Evolutionary conservation across 2,888 invertebrate genomes (phyloP).

Genomic region (Melanostoma scalare): DNA sequence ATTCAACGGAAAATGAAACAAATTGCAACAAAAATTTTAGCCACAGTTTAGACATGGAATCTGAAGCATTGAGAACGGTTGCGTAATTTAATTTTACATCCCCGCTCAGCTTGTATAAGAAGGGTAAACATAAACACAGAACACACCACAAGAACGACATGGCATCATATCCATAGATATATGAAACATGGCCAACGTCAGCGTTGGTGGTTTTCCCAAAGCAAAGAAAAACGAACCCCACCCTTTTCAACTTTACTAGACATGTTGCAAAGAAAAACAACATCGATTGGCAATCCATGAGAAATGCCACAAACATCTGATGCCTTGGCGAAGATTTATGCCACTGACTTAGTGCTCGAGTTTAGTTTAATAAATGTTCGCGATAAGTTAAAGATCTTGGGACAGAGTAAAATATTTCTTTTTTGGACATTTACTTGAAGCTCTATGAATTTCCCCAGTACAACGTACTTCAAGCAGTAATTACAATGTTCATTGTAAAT

Average conservation of each 20-base stretch:
- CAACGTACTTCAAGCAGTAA: too few species aligned
- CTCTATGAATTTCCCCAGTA: too few species aligned
- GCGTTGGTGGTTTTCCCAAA: constrained; percentile 23
- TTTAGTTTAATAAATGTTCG: constrained; percentile 43
- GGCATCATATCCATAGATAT: neutral
- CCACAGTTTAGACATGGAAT: constrained; percentile 27
- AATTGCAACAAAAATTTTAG: constrained; percentile 52
- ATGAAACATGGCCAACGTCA: constrained; percentile 51
- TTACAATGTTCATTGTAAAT: neutral
- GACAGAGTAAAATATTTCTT: too few species aligned
- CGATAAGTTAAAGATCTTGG: constrained; percentile 13
- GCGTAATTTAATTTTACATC: constrained; percentile 63
- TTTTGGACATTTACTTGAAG: too few species aligned
- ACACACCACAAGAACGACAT: constrained; percentile 18
- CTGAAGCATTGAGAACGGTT: constrained; percentile 36
- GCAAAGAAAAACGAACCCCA: constrained; percentile 17
- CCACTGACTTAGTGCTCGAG: constrained; percentile 28
- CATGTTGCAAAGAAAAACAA: constrained; percentile 51
- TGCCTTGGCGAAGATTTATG: constrained; percentile 57
- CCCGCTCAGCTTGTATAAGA: constrained; percentile 22
- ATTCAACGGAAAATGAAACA: constrained; percentile 59
- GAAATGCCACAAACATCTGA: constrained; percentile 64
- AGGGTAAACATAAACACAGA: constrained; percentile 23
- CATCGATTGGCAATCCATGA: constrained; percentile 56
- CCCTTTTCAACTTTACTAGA: constrained; percentile 17